These are phyloP conservation scores for Channa argus DNA, from an alignment of 2,113 vertebrate species.

Conservation along the genomic window DNA sequence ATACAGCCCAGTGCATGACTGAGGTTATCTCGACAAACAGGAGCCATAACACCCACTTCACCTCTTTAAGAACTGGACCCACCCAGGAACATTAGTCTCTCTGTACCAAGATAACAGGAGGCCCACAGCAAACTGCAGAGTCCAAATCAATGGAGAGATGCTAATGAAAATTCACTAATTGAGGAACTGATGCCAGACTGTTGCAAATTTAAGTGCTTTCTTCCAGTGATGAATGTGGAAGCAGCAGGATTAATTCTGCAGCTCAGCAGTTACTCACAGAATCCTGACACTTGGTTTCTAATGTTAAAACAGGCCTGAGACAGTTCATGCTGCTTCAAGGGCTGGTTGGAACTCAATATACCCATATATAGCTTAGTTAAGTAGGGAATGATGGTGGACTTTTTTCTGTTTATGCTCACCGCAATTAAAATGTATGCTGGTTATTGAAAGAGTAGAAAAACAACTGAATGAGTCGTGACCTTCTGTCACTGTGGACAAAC, in stretches of 20 bases:
- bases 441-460: neutral
- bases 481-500: no score
- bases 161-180: constrained; percentile 41
- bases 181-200: constrained; percentile 25
- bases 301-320: constrained; percentile 13
- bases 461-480: neutral
- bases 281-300: constrained; percentile 13
- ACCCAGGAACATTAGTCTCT: constrained; percentile 10
- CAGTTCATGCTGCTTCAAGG: constrained; percentile 7
- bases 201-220: constrained; percentile 18
- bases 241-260: constrained; percentile 24
- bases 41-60: constrained; percentile 18
- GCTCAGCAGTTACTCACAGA: constrained; percentile 31
- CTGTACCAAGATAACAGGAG: constrained; percentile 48
- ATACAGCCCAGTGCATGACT: neutral
- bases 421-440: neutral
- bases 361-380: no score
- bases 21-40: constrained; percentile 60
- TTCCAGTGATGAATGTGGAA: constrained; percentile 29
- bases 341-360: neutral
- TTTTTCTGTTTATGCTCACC: neutral
- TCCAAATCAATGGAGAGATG: constrained; percentile 25
- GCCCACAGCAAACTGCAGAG: constrained; percentile 2
- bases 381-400: no score
- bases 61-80: constrained; percentile 39